phyloP scores from a whole-genome alignment of 2,888 invertebrate species.

The Lagria hirta region DNA sequence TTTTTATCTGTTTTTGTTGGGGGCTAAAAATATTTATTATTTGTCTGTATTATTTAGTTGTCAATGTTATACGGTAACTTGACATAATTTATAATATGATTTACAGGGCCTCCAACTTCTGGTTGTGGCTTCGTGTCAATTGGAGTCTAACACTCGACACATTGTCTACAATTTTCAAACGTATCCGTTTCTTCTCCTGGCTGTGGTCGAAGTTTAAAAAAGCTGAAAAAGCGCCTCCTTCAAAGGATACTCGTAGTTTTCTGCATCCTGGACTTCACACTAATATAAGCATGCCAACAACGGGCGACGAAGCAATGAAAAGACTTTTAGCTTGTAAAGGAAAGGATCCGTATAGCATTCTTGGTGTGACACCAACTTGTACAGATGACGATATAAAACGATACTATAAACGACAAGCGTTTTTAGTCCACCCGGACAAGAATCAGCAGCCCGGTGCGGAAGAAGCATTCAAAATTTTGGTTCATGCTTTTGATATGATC shows the following conservation, averaged over 20 bases:
- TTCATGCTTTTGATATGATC: conserved; percentile 92
- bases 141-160: conserved; percentile 44
- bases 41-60: too few relatives aligned
- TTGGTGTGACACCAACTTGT: conserved; percentile 79
- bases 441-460: conserved; percentile 94
- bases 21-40: too few relatives aligned
- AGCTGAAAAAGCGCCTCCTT: conserved; percentile 36
- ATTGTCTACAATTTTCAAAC: conserved; percentile 40
- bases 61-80: too few relatives aligned
- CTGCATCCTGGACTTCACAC: conserved; percentile 61
- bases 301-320: conserved; percentile 94
- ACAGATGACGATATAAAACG: conserved; percentile 92
- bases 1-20: too few relatives aligned
- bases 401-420: conserved; percentile 91
- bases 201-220: conserved; percentile 50
- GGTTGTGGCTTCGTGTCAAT: conserved; percentile 44
- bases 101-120: conserved; percentile 44
- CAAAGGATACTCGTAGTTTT: conserved; percentile 49
- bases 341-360: conserved; percentile 86
- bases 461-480: conserved; percentile 94
- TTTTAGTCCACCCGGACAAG: conserved; percentile 94
- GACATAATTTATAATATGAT: too few relatives aligned
- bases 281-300: conserved; percentile 82
- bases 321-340: conserved; percentile 89
- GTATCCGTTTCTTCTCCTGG: conserved; percentile 48